Evolutionary conservation across 1,140 invertebrate genomes (phyloP), one percentile per base, ranked within the genome.

Genomic region (Drosophila aff.): DNA sequence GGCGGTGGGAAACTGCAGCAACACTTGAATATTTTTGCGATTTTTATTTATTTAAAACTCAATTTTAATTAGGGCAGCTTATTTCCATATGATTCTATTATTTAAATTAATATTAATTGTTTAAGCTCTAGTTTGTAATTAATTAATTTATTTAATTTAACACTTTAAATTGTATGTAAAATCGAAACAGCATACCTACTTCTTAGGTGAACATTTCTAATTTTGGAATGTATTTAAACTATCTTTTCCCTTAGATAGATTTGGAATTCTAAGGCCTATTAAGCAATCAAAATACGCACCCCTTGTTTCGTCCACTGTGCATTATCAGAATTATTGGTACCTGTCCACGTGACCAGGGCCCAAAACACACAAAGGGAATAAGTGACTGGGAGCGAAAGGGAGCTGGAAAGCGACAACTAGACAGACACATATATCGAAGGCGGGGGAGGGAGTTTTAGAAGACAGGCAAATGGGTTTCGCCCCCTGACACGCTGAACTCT

Each of bases 401-500:
- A 53, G 50, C 16, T n/a, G 8, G 52, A 65, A 26, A 44, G 33
- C 43, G 41, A 49, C 28, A 62, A 40, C n/a, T 36, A 62, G 61
- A 44, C 23, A 46, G 59, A 31, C 36, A 55, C 53, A 55, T 31
- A 46, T 23, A 28, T 18, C n/a, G 26, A 18, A 26, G 38, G 28
- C 15, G 33, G 11, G 31, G 11, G 21, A 33, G 61, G 47, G 41
- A 40, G 50, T 75, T 68, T 59, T 69, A 68, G 73, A 81, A 80
- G 80, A 77, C 80, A 89, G 84, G 68, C 83, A 89, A 87, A 87
- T 89, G 84, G 77, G 73, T 79, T 87, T 75, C 69, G 79, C 64
- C 69, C 78, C 69, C 81, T 85, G 84, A 89, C 84, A 90, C 85
- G 85, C 85, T 89, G 84, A 89, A 90, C 85, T 89, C 85, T 74